Conservation (phyloP, 1,140 invertebrate species). For the Drosophila setifemur region DNA sequence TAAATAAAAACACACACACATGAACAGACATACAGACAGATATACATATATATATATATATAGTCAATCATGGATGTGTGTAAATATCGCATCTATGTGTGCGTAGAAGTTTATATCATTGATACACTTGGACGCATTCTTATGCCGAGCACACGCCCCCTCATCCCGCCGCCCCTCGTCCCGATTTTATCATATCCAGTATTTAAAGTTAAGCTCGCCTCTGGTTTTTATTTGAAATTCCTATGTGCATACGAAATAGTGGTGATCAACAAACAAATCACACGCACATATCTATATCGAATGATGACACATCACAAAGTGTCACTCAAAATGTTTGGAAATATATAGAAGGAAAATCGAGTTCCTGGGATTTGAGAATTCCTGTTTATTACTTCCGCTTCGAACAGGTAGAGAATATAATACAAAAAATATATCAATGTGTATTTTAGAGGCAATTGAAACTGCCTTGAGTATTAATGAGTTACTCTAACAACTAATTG, state of each 20-base stretch:
- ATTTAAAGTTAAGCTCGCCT: conserved; percentile 20
- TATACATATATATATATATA: neutral
- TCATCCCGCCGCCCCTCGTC: neutral
- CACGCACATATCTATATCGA: conserved; percentile 20
- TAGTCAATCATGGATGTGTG: conserved; percentile 10
- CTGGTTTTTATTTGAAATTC: conserved; percentile 25
- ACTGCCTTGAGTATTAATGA: too few relatives aligned
- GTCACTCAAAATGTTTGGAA: neutral
- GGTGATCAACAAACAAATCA: neutral
- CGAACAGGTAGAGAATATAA: too few relatives aligned
- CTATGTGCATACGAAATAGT: neutral
- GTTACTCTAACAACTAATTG: too few relatives aligned
- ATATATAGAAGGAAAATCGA: neutral
- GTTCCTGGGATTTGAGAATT: neutral
- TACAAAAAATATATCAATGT: too few relatives aligned
- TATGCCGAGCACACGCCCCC: conserved; percentile 16
- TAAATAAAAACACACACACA: conserved; percentile 21
- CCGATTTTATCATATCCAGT: conserved; percentile 4
- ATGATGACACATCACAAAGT: conserved; percentile 23
- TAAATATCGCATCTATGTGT: conserved; percentile 19
- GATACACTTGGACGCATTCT: conserved; percentile 69
- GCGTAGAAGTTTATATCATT: conserved; percentile 65
- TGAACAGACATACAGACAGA: neutral
- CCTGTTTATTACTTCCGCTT: conserved; percentile 16
- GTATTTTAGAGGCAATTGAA: too few relatives aligned